phyloP scores from a whole-genome alignment of 2,888 invertebrate genomes.

The Epirrhoe alternata region DNA sequence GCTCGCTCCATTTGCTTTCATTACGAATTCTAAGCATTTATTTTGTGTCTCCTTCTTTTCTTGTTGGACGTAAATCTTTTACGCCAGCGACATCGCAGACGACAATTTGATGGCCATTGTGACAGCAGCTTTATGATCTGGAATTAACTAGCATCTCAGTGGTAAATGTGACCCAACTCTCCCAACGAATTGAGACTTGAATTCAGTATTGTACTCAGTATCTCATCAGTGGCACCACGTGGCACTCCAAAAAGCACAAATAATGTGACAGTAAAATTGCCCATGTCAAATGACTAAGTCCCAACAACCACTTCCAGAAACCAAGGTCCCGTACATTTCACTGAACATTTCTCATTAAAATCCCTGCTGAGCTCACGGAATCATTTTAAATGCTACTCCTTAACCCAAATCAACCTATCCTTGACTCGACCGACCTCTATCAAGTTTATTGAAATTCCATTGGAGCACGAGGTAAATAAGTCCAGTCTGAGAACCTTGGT shows the following conservation, averaged over 20 bases:
- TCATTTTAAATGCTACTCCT: slow-evolving; percentile 21
- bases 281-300: neutral
- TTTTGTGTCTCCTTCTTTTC: slow-evolving; percentile 34
- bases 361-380: slow-evolving; percentile 13
- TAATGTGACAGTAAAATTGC: neutral
- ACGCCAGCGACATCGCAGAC: slow-evolving; percentile 51
- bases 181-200: no score
- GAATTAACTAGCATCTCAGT: slow-evolving; percentile 49
- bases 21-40: slow-evolving; percentile 30
- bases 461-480: slow-evolving; percentile 48
- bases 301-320: neutral
- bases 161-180: slow-evolving; percentile 41
- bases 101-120: slow-evolving; percentile 47
- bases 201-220: no score
- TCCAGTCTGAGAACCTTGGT: slow-evolving; percentile 43
- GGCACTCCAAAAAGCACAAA: no score
- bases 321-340: slow-evolving; percentile 1
- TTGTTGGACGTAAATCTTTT: slow-evolving; percentile 47
- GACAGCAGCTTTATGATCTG: slow-evolving; percentile 51
- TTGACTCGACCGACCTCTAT: slow-evolving; percentile 30
- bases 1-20: slow-evolving; percentile 36
- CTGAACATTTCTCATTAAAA: slow-evolving; percentile 18
- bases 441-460: slow-evolving; percentile 36
- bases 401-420: slow-evolving; percentile 30
- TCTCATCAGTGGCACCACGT: no score